phyloP scores from a whole-genome alignment of 2,888 invertebrate genomes.

The Phasia obesa region DNA sequence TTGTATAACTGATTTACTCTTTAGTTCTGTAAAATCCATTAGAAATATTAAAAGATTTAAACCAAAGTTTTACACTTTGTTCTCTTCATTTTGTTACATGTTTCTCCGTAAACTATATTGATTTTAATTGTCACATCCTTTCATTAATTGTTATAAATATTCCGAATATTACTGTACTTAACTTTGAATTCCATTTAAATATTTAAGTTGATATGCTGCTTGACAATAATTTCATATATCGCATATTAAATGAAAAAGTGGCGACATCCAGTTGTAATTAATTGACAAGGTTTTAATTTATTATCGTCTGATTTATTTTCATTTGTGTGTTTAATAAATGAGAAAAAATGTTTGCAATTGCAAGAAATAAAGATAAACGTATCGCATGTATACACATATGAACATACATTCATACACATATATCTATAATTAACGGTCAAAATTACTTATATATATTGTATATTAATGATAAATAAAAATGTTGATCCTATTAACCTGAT shows the following conservation, averaged over 20 bases:
- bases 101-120: not conserved
- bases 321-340: constrained; percentile 24
- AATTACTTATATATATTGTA: no score
- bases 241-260: not conserved
- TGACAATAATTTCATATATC: not conserved
- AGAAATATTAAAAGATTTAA: no score
- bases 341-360: not conserved
- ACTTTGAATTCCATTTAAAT: not conserved
- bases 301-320: constrained; percentile 43
- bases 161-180: not conserved
- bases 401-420: not conserved
- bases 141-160: not conserved
- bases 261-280: constrained; percentile 44
- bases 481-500: no score
- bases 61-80: no score
- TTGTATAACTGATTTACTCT: no score
- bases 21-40: no score
- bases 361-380: not conserved
- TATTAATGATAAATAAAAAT: no score
- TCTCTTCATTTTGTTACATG: no score
- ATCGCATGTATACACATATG: not conserved
- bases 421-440: no score
- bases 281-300: constrained; percentile 55
- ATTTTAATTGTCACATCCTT: not conserved
- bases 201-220: not conserved